These are phyloP conservation scores for Camponotus floridanus DNA, from an alignment of 1,140 invertebrate genomes.

Conservation along the genomic window DNA sequence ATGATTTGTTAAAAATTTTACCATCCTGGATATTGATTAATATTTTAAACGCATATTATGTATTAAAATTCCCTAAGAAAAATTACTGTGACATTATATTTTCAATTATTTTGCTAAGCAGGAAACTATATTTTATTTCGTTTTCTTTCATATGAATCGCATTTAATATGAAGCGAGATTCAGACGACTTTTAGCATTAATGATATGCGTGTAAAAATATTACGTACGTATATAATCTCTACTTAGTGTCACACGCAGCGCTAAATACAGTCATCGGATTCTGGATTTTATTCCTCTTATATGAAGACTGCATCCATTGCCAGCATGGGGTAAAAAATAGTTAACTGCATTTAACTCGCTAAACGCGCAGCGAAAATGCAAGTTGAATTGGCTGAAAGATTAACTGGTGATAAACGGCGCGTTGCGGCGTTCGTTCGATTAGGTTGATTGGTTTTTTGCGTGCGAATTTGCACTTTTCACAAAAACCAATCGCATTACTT, in stretches of 20 bases:
- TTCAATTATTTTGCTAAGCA: not conserved
- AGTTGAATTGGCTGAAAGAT: slow-evolving; percentile 27
- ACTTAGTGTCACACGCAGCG: not conserved
- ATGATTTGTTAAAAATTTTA: not conserved
- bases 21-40: not conserved
- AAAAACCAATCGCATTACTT: slow-evolving; percentile 8
- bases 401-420: slow-evolving; percentile 12
- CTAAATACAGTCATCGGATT: not conserved
- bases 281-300: slow-evolving; percentile 34
- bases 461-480: slow-evolving; percentile 43
- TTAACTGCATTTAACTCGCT: slow-evolving; percentile 3
- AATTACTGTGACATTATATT: not conserved
- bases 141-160: not conserved
- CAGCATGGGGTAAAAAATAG: slow-evolving; percentile 22
- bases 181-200: slow-evolving; percentile 1
- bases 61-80: not conserved
- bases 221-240: not conserved
- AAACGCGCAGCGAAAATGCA: slow-evolving; percentile 23
- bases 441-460: slow-evolving; percentile 55
- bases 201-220: not conserved
- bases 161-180: not conserved
- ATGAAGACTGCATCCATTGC: slow-evolving; percentile 14
- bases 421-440: slow-evolving; percentile 28
- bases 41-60: not conserved
- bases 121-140: not conserved